Evolutionary conservation across 2,888 invertebrate genomes (phyloP).

Genomic region (Cyclophora albipunctata): DNA sequence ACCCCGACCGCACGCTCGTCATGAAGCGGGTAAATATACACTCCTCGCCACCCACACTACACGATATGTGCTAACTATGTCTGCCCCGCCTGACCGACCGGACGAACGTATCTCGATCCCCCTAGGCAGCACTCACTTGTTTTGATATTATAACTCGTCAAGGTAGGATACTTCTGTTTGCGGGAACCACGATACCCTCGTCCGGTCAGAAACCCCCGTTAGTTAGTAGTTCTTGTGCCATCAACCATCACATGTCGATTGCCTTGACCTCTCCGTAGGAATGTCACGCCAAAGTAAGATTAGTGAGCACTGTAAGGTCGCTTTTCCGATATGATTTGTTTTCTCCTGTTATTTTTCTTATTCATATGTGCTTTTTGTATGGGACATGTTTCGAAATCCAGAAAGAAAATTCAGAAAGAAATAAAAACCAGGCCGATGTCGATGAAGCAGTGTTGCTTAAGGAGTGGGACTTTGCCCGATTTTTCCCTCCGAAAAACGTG

Average conservation of each 20-base stretch:
- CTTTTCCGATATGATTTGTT: slow-evolving; percentile 26
- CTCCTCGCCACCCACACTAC: slow-evolving; percentile 1
- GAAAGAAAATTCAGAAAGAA: slow-evolving; percentile 56
- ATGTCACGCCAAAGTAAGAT: slow-evolving; percentile 71
- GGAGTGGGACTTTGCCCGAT: slow-evolving; percentile 91
- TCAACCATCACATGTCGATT: background rate
- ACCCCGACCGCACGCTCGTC: slow-evolving; percentile 91
- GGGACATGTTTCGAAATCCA: slow-evolving; percentile 34
- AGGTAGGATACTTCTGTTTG: no score
- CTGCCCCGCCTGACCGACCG: background rate
- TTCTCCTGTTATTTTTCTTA: slow-evolving; percentile 27
- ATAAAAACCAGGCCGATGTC: slow-evolving; percentile 74
- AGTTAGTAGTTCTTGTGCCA: no score
- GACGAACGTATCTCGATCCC: slow-evolving; percentile 3
- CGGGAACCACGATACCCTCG: no score
- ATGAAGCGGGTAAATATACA: slow-evolving; percentile 88
- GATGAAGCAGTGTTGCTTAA: slow-evolving; percentile 87
- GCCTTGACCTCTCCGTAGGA: background rate
- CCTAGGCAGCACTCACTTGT: no score
- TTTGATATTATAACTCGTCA: no score
- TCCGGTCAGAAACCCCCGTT: no score
- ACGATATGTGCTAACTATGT: slow-evolving; percentile 21
- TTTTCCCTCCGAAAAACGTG: slow-evolving; percentile 78
- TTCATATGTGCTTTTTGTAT: slow-evolving; percentile 66
- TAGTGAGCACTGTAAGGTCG: slow-evolving; percentile 51